Evolutionary conservation across 2,797 vertebrate genomes (phyloP).

Genomic region (Okamejei kenojei): DNA sequence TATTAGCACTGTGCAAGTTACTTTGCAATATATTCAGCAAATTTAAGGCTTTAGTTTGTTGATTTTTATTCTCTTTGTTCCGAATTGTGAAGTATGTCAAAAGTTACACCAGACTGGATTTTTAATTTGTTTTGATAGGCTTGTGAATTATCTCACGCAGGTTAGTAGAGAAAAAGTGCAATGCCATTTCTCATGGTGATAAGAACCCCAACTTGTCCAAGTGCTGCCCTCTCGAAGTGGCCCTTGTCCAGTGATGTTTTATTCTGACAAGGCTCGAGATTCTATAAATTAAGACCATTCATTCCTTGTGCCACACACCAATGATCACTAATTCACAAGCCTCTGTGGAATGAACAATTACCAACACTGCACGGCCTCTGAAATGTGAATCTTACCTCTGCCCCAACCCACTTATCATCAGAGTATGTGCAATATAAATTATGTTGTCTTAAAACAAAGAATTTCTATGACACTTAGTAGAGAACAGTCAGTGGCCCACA

Average conservation of each 20-base stretch:
- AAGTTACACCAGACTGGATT: neutral
- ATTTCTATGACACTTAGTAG: conserved; percentile 40
- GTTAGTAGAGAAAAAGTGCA: conserved; percentile 47
- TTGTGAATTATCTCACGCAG: conserved; percentile 45
- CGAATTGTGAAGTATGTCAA: neutral
- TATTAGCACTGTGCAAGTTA: neutral
- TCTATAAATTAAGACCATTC: conserved; percentile 54
- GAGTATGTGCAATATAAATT: conserved; percentile 41
- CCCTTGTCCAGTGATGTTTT: conserved; percentile 49
- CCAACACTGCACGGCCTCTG: conserved; percentile 50
- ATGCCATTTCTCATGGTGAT: conserved; percentile 51
- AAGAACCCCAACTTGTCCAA: conserved; percentile 52
- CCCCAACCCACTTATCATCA: conserved; percentile 48
- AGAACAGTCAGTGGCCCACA: conserved; percentile 33
- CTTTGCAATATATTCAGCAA: neutral
- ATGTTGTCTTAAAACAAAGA: conserved; percentile 44
- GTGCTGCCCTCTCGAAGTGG: conserved; percentile 45
- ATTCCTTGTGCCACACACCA: conserved; percentile 52
- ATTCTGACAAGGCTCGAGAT: conserved; percentile 56
- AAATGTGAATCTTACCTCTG: conserved; percentile 46
- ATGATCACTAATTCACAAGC: conserved; percentile 49
- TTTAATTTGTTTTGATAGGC: neutral
- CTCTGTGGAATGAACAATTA: conserved; percentile 57
- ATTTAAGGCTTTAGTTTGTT: neutral
- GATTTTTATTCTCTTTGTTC: neutral